Base-by-base conservation (phyloP, 2,888 invertebrate genomes). In the Lasioglossum morio region DNA sequence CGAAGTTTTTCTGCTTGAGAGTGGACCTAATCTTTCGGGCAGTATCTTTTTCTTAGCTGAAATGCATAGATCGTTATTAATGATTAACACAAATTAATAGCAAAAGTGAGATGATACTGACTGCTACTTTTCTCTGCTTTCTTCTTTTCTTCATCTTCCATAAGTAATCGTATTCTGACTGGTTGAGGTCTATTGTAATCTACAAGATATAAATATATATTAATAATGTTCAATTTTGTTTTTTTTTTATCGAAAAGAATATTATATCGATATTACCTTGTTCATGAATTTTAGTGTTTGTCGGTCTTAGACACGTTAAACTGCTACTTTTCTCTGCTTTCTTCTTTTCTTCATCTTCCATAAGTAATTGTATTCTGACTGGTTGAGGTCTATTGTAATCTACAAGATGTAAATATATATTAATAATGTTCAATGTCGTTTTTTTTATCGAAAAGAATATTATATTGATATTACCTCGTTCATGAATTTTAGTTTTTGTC, bases 21-120 rank as follows among this genome's bases (percentile, higher is more conserved):
- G 23, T 72, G 27, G 12, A 16, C 74, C 74, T 10, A 88, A 79
- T 85, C 74, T 87, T 72, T 88, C 85, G 3, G 88, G 88, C 72
- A 77, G 43, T 53, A 57, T 40, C 53, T 23, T 82, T 37, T 87
- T 84, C 7, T 69, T 66, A 23, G 2, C 87, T 87, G 19, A 53
- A 84, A 84, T n/a, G 16, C 8, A 46, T 19, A 69, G 23, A 40
- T 7, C 12, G 23, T 69, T 73, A 34, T 23, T 40, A 40, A 73
- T 53, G 5, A 69, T 53, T 4, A 23, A 27, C 14, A n/a, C 16
- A 60, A 73, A 72, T 43, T 57, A 63, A 53, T 19, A 57, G 70
- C 63, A 34, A 77, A 81, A 75, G 37, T 23, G 1, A 37, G 10
- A 63, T 10, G 48, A 34, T 43, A 83, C 77, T 53, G 30, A 90